Evolutionary conservation across 2,797 vertebrate species (phyloP).

Genomic region (Anniella stebbinsi): DNA sequence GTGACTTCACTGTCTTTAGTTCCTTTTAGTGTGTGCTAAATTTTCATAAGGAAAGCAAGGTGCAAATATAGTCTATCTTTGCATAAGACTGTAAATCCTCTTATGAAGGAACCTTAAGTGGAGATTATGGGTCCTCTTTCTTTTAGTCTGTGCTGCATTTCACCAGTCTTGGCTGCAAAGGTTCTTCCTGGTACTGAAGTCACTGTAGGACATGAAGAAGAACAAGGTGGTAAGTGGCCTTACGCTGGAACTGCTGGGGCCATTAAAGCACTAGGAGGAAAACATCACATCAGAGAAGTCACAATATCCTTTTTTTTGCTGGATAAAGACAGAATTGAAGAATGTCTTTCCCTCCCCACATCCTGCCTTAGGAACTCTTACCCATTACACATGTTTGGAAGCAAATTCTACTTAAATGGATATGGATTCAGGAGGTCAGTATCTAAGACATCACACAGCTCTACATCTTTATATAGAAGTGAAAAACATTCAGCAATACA

Average conservation of each 20-base stretch:
- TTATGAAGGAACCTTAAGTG: background rate
- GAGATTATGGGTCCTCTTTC: background rate
- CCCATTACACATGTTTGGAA: background rate
- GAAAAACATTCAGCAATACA: background rate
- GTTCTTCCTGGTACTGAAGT: constrained; percentile 89
- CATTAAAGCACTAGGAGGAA: constrained; percentile 86
- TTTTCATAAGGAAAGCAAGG: background rate
- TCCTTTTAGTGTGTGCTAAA: background rate
- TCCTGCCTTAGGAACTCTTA: background rate
- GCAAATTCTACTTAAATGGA: background rate
- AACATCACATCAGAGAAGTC: constrained; percentile 84
- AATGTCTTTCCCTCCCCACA: too few species aligned
- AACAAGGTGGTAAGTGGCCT: constrained; percentile 88
- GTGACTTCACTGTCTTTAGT: too few species aligned
- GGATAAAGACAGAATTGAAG: background rate
- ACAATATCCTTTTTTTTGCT: constrained; percentile 85
- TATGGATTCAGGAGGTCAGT: background rate
- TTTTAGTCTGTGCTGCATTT: constrained; percentile 91
- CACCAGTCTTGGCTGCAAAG: constrained; percentile 89
- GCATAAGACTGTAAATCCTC: background rate
- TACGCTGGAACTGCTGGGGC: constrained; percentile 84
- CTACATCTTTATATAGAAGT: background rate
- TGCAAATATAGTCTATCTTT: background rate
- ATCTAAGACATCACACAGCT: background rate
- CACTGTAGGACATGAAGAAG: constrained; percentile 91